Base-by-base conservation (phyloP, 2,797 vertebrate species). In the Pseudopleuronectes americanus region DNA sequence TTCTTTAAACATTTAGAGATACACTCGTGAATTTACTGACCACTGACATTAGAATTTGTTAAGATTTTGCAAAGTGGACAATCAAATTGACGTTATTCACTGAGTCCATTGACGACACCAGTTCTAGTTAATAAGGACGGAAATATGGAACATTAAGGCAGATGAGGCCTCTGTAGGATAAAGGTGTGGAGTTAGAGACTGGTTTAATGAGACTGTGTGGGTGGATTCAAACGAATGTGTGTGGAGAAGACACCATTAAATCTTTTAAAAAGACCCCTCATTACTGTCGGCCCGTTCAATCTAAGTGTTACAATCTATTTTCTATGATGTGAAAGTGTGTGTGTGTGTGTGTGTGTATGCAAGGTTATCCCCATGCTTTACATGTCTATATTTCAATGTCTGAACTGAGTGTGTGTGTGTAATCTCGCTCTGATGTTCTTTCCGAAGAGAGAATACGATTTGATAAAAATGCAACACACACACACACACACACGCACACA, bases 371-470 rank as follows among this genome's bases (percentile, higher is more conserved):
- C 6, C 22, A 8, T 51, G 33, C 57, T 38, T 24, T 66, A 26
- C n/a, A 52, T 7, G 57, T 53, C 58, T 62, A 43, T 16, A 58
- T 68, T 36, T 41, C 0, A 1, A 17, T 13, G 33, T 63, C 55
- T 67, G 26, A 38, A 45, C 12, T 47, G 0, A 9, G n/a, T 13
- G 17, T 59, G 26, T 28, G 59, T 38, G 48, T n/a, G n/a, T 52
- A 6, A 6, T 45, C 17, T n/a, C 4, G 4, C 1, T 8, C 33
- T 67, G 45, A 48, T 56, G 54, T 70, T 60, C 69, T 43, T 57
- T 85, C 78, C 89, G 88, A 90, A 87, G 80, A 82, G 79, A 78
- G 68, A 77, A 72, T 77, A 87, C 80, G 80, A 89, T 85, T 81
- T 77, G 64, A 81, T 83, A 63, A 76, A 68, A 73, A 72, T 26